Evolutionary conservation across 2,113 vertebrate species (phyloP).

Genomic region (Pantherophis guttatus): DNA sequence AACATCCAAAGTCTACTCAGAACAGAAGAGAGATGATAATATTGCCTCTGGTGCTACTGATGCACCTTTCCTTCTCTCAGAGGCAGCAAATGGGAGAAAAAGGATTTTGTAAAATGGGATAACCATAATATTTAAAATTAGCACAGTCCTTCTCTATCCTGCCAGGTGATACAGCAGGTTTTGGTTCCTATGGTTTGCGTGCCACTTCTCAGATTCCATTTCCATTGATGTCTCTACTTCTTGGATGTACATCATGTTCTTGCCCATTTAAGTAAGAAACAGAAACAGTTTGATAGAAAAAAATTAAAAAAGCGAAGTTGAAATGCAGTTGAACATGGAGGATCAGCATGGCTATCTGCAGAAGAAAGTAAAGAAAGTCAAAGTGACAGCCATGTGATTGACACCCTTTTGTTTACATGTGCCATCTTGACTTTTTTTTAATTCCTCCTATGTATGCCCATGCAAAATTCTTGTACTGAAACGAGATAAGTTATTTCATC

Average conservation of each 20-base stretch:
- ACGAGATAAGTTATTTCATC: constrained; percentile 56
- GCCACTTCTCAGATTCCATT: constrained; percentile 23
- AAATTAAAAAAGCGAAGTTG: constrained; percentile 40
- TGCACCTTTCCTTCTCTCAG: not conserved
- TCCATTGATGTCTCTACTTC: constrained; percentile 61
- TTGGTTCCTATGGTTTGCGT: not conserved
- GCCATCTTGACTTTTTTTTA: not conserved
- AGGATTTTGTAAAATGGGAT: not conserved
- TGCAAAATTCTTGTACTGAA: constrained; percentile 51
- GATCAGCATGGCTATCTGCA: not conserved
- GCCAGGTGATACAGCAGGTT: not conserved
- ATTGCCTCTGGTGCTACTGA: not conserved
- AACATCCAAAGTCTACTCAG: not conserved
- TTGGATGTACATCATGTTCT: constrained; percentile 55
- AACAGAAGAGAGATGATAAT: not conserved
- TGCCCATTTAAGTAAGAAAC: constrained; percentile 52
- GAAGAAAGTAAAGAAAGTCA: not conserved
- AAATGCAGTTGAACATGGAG: constrained; percentile 58
- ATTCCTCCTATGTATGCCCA: not conserved
- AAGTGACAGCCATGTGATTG: not conserved
- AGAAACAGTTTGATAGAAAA: constrained; percentile 49
- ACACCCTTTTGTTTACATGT: not conserved
- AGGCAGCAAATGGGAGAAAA: not conserved
- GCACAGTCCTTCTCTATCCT: not conserved
- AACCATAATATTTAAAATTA: not conserved